Conservation (phyloP, 1,140 invertebrate species). For the Eupristina koningsbergeri region DNA sequence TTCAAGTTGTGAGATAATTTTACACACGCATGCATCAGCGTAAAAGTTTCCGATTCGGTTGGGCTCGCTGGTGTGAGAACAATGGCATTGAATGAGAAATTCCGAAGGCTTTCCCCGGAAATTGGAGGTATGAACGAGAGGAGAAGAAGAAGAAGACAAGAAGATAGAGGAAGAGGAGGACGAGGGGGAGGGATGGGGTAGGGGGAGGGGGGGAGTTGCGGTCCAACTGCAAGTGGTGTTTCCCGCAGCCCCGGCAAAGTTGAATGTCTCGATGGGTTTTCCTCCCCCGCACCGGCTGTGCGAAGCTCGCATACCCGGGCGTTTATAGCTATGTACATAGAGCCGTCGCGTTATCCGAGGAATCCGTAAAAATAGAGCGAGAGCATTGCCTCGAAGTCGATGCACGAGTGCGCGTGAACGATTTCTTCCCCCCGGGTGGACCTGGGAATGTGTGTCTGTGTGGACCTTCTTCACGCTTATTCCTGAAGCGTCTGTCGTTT, state of each 20-base stretch:
- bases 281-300: background rate
- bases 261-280: slow-evolving; percentile 36
- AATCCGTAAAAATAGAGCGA: slow-evolving; percentile 31
- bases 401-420: background rate
- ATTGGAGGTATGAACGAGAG: background rate
- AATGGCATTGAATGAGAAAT: slow-evolving; percentile 45
- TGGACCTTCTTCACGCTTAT: too few species aligned
- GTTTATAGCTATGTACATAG: background rate
- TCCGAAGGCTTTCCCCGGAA: background rate
- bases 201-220: background rate
- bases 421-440: background rate
- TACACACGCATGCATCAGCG: slow-evolving; percentile 24
- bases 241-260: slow-evolving; percentile 20
- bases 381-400: too few species aligned
- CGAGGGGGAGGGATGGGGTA: background rate
- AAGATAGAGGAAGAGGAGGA: background rate
- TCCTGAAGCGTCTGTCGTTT: too few species aligned
- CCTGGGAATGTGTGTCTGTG: background rate
- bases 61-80: background rate
- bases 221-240: slow-evolving; percentile 31
- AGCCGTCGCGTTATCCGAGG: slow-evolving; percentile 17
- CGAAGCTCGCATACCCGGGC: background rate
- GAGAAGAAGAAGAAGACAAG: background rate
- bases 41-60: slow-evolving; percentile 17
- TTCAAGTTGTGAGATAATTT: slow-evolving; percentile 1